Evolutionary conservation across 2,888 invertebrate genomes (phyloP), one percentile per base, ranked within the genome.

Genomic region (Ernsta delagoae): DNA sequence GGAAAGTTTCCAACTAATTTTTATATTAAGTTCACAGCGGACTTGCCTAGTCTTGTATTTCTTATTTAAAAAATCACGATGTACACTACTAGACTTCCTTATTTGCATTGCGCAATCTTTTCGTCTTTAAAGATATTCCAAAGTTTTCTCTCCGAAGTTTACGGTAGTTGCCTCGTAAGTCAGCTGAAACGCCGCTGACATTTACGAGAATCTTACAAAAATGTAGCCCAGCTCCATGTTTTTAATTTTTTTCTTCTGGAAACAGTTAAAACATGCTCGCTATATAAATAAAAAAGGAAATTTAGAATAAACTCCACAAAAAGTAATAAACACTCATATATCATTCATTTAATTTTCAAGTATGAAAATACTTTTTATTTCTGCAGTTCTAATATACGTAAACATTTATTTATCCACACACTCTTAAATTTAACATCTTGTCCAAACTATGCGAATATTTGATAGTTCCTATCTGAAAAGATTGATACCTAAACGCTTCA

Each of bases 141-240:
- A 85, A 87, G 86, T 85, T 87, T 86, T 81, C 83, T 84, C 80
- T 82, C 82, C 80, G 82, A 87, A 89, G 83, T 88, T 88, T 83
- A 85, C 84, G 85, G 84, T 85, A 87, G 89, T 89, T 88, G 83
- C 83, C 78, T 81, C 76, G 59, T 78, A 82, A 87, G 84, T 86
- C 83, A 82, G 83, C 83, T 83, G 83, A 83, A 80, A 78, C 79
- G 78, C 12, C 43, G 61, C 66, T 43, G 45, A 65, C 57, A 45
- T 83, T 77, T 80, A 81, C 77, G 78, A 76, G 78, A 80, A 67
- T 70, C 65, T 72, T 57, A 54, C 54, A 43, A 54, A 50, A 61
- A 61, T 45, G 45, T 45, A 56, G 56, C 11, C 16, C 1, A 12
- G n/a, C 36, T 36, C 57, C 34, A 39, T 39, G 12, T 57, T 57